phyloP scores from a whole-genome alignment of 1,140 invertebrate genomes.

The Druon quercuslanigerum region DNA sequence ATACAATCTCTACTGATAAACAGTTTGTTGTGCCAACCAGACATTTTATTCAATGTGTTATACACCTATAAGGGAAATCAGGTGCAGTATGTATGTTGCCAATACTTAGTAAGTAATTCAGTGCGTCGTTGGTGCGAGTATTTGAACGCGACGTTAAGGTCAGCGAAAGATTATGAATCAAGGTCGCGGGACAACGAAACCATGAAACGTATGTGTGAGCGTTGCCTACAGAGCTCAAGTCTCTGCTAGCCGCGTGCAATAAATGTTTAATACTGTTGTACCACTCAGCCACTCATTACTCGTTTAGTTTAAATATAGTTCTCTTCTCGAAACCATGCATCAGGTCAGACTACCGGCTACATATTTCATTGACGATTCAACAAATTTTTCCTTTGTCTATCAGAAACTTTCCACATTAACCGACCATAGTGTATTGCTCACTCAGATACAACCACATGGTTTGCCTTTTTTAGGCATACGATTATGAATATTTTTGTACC shows the following conservation, averaged over 20 bases:
- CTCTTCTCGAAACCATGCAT: background rate
- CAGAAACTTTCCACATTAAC: too few species aligned
- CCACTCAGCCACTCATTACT: background rate
- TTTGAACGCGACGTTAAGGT: slow-evolving; percentile 41
- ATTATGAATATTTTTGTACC: too few species aligned
- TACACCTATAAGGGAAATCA: background rate
- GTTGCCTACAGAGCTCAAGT: background rate
- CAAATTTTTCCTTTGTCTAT: too few species aligned
- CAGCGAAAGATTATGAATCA: slow-evolving; percentile 51
- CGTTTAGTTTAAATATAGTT: background rate
- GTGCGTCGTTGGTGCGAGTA: slow-evolving; percentile 21
- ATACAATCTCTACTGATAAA: too few species aligned
- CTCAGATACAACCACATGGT: too few species aligned
- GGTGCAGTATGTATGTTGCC: background rate
- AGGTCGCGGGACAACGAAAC: slow-evolving; percentile 41
- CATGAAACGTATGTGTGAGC: slow-evolving; percentile 27
- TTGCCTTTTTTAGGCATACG: too few species aligned
- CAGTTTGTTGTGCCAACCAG: too few species aligned
- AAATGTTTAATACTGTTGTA: slow-evolving; percentile 10
- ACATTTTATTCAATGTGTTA: background rate
- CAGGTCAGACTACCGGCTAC: too few species aligned
- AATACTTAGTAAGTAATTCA: slow-evolving; percentile 5
- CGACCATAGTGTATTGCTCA: too few species aligned
- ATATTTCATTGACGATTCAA: too few species aligned
- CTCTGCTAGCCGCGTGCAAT: background rate